Base-by-base conservation (phyloP, 2,113 vertebrate species). In the Oreotrochilus melanogaster region DNA sequence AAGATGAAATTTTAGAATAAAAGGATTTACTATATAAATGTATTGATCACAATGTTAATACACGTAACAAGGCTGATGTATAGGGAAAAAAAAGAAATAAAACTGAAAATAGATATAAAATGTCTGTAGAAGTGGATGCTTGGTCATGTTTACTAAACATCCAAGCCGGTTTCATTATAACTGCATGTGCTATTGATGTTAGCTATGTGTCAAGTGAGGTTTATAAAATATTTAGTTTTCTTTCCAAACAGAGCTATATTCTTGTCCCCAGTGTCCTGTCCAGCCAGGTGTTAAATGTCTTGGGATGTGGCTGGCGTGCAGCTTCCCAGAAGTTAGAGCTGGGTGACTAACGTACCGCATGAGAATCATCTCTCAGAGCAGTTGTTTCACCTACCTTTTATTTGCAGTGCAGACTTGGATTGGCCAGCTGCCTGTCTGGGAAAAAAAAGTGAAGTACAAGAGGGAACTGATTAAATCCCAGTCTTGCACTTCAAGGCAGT, bases 121-220 rank as follows among this genome's bases (percentile, higher is more conserved):
- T 48, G 0, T 13, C 22, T 45, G 1, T 7, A 64, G 15, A 24
- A 73, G 16, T 31, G 6, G 3, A 13, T 11, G 5, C 30, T 62
- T 62, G 30, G 11, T 45, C 75, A 4, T 8, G 18, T 65, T 76
- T 70, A 24, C 27, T 47, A 69, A 71, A 45, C 19, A 71, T n/a
- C 10, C 66, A 75, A 75, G 18, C 27, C 57, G 30, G 6, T 37
- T 33, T 61, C 33, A 7, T 61, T 53, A 15, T 21, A 69, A 85
- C 91, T 64, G 45, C 25, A 47, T 67, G 11, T 64, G 64, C 11
- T 83, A 30, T 28, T 18, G 39, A 12, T 21, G 25, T 12, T 16
- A 74, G 33, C 2, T 47, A 7, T 30, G 25, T 56, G 57, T 51
- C 89, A 81, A 56, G 51, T 18, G 10, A 74, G 7, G 10, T 51